Evolutionary conservation across 2,888 invertebrate genomes (phyloP), one percentile per base, ranked within the genome.

Genomic region (Apotomis betuletana): DNA sequence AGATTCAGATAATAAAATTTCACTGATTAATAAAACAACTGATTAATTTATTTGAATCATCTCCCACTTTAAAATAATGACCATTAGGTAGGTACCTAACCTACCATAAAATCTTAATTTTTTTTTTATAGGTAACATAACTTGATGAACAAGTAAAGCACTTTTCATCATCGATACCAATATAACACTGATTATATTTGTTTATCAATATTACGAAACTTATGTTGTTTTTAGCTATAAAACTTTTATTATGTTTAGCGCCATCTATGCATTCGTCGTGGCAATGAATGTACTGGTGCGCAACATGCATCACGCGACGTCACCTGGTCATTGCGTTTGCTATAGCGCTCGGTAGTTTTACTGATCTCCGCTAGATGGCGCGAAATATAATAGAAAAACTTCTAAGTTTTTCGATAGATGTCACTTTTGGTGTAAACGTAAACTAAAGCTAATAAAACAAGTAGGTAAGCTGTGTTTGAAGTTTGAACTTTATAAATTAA

Each of bases 261-360:
- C 71, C 71, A 71, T 71, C 71, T 71, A 13, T 67, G 13, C 27
- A 9, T 2, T 46, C 1, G 8, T 5, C 13, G 15, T 15, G 9
- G 9, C 49, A 55, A 49, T 61, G 38, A 62, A 55, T 62, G 54
- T 13, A 38, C 27, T 6, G 13, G 38, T 12, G 55, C 36, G 38
- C 36, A 15, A 62, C 13, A 6, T 49, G n/a, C 54, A 36, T 51
- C 12, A 60, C 59, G 59, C 60, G 4, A 51, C n/a, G 49, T 61
- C 15, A n/a, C 54, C 12, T 49, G 13, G 13, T 51, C 57, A 27
- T 41, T 41, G 6, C 41, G 49, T 27, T 38, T 57, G 55, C 44
- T 15, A 13, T 44, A 55, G 36, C 41, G 57, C 62, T 49, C 13
- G 49, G 69, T 49, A 61, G 57, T 69, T 69, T 5, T 41, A 6